Conservation (phyloP, 1,140 invertebrate species). For the Pygmarrhopalites habei region DNA sequence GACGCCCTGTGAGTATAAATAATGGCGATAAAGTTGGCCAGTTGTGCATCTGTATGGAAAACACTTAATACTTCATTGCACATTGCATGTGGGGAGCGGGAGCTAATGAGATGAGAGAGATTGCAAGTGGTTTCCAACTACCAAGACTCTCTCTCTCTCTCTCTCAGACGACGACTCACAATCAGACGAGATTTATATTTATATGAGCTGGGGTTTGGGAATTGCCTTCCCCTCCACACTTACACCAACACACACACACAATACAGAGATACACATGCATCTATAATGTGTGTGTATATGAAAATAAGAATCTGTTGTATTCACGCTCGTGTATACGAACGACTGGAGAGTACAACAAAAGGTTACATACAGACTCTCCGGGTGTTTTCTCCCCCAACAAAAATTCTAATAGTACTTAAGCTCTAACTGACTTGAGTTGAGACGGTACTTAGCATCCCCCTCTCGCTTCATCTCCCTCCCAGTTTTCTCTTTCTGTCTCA, state of each 20-base stretch:
- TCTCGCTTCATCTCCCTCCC: too few relatives aligned
- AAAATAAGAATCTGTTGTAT: too few relatives aligned
- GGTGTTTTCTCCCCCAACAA: too few relatives aligned
- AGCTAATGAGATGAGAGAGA: constrained; percentile 22
- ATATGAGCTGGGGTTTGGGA: constrained; percentile 5
- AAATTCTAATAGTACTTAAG: too few relatives aligned
- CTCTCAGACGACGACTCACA: neutral
- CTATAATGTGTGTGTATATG: too few relatives aligned
- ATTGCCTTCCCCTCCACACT: neutral
- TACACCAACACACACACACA: neutral
- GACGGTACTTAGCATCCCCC: too few relatives aligned
- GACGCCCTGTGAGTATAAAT: neutral
- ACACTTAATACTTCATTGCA: neutral
- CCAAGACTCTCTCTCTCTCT: neutral
- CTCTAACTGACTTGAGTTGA: too few relatives aligned
- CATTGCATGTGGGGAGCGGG: constrained; percentile 1
- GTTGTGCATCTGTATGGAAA: neutral
- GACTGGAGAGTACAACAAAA: too few relatives aligned
- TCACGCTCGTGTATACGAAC: too few relatives aligned
- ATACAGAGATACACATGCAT: neutral
- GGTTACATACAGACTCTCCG: too few relatives aligned
- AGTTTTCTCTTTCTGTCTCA: too few relatives aligned
- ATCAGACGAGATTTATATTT: constrained; percentile 13
- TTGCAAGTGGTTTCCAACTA: constrained; percentile 14
- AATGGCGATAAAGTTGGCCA: too few relatives aligned